Evolutionary conservation across 2,888 invertebrate species (phyloP).

Genomic region (Acronicta alni): DNA sequence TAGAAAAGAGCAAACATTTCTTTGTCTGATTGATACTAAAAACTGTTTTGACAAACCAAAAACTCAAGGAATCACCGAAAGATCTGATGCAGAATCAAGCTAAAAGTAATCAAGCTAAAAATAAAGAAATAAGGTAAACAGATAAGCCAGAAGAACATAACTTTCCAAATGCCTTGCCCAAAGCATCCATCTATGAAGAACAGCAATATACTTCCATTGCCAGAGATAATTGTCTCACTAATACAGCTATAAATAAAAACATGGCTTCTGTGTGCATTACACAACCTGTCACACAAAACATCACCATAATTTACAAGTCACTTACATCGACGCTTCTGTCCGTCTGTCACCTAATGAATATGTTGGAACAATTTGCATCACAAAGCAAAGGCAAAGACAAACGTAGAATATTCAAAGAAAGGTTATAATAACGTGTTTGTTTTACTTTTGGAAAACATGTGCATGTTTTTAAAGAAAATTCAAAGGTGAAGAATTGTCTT

Average conservation of each 20-base stretch:
- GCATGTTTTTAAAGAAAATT: conserved; percentile 23
- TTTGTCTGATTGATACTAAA: no score
- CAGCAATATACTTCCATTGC: not conserved
- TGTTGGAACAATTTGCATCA: conserved; percentile 46
- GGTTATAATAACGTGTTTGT: conserved; percentile 38
- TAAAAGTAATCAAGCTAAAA: no score
- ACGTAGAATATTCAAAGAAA: conserved; percentile 33
- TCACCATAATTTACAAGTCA: conserved; percentile 38
- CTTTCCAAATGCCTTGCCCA: no score
- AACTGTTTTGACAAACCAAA: no score
- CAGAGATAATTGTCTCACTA: not conserved
- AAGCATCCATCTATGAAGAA: not conserved
- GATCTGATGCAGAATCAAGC: no score
- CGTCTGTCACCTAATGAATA: conserved; percentile 39
- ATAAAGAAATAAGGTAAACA: no score
- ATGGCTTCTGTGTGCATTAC: conserved; percentile 21
- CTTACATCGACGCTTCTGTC: conserved; percentile 34
- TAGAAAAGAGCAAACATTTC: no score
- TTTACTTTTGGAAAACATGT: conserved; percentile 39
- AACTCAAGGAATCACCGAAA: no score
- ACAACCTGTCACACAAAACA: conserved; percentile 21
- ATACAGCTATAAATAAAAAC: conserved; percentile 3
- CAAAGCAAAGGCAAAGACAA: conserved; percentile 27
- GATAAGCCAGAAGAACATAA: no score
- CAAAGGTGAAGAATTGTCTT: conserved; percentile 9